These are phyloP conservation scores for Samia ricini DNA, from an alignment of 1,140 invertebrate species.

Conservation along the genomic window DNA sequence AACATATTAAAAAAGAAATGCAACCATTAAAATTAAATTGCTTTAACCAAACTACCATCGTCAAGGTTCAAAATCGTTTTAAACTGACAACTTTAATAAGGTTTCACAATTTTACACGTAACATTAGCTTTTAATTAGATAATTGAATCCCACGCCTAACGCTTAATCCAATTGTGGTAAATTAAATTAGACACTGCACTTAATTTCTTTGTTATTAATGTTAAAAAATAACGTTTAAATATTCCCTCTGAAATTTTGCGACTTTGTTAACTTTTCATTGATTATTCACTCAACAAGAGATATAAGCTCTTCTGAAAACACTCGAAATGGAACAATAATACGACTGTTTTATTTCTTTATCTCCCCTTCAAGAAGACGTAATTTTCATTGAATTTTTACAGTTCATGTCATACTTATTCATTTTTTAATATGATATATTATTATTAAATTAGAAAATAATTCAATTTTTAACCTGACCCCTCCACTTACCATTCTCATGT, in stretches of 20 bases:
- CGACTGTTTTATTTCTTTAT: slow-evolving; percentile 34
- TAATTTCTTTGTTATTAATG: slow-evolving; percentile 19
- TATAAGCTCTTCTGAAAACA: slow-evolving; percentile 22
- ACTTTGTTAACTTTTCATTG: slow-evolving; percentile 30
- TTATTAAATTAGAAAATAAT: slow-evolving; percentile 7
- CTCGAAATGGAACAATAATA: slow-evolving; percentile 15
- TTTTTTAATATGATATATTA: not conserved
- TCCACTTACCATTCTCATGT: slow-evolving; percentile 47
- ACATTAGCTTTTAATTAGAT: slow-evolving; percentile 1
- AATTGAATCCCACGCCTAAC: slow-evolving; percentile 1
- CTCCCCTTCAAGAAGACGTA: slow-evolving; percentile 17
- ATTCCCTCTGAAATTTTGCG: slow-evolving; percentile 20
- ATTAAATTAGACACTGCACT: slow-evolving; percentile 17
- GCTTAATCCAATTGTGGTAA: slow-evolving; percentile 11
- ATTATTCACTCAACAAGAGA: slow-evolving; percentile 25
- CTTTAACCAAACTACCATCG: too few species aligned
- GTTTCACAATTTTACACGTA: not conserved
- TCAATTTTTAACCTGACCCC: slow-evolving; percentile 9
- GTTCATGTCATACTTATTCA: not conserved
- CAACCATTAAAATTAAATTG: too few species aligned
- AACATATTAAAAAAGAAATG: too few species aligned
- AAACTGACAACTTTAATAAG: not conserved
- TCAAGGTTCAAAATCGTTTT: too few species aligned
- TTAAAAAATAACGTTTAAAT: slow-evolving; percentile 28
- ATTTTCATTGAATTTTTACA: not conserved